Percentiles rank a stretch among this genome's conserved stretches.
Conservation (phyloP, 2,888 invertebrate species). For the Hoplodrina ambigua region DNA sequence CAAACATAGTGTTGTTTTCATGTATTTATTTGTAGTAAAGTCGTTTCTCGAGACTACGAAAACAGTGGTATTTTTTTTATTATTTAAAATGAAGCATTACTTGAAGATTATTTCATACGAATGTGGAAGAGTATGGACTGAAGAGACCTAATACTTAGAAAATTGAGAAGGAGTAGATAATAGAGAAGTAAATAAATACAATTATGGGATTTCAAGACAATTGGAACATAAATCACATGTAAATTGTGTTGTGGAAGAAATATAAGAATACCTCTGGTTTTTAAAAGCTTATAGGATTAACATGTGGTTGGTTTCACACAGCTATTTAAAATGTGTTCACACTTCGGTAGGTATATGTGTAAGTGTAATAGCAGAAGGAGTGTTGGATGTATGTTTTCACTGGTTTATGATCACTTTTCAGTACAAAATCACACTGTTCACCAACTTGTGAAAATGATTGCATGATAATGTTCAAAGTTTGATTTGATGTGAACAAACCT, state of each 20-base stretch:
- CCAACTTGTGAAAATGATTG: slow-evolving; percentile 79
- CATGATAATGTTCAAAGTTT: slow-evolving; percentile 65
- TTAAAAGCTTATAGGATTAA: slow-evolving; percentile 61
- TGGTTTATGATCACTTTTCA: slow-evolving; percentile 88
- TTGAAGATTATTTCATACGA: slow-evolving; percentile 50
- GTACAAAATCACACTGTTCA: slow-evolving; percentile 84
- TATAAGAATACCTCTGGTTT: slow-evolving; percentile 73
- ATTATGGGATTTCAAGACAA: slow-evolving; percentile 50
- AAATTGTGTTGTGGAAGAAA: slow-evolving; percentile 43
- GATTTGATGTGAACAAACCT: slow-evolving; percentile 57
- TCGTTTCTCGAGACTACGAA: slow-evolving; percentile 75
- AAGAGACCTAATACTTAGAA: slow-evolving; percentile 40
- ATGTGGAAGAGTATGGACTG: slow-evolving; percentile 42
- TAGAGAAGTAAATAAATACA: slow-evolving; percentile 39
- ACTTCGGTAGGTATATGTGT: slow-evolving; percentile 76
- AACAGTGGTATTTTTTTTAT: slow-evolving; percentile 77
- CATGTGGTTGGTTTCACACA: slow-evolving; percentile 69
- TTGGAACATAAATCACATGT: slow-evolving; percentile 42
- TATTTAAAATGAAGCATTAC: slow-evolving; percentile 55
- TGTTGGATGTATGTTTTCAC: slow-evolving; percentile 81
- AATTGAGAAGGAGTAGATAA: slow-evolving; percentile 36
- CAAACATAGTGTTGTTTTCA: slow-evolving; percentile 75
- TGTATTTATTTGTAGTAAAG: slow-evolving; percentile 81
- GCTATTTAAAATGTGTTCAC: slow-evolving; percentile 61
- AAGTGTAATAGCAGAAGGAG: slow-evolving; percentile 65